Base-by-base conservation (phyloP, 2,113 vertebrate species). In the Nasalis larvatus region DNA sequence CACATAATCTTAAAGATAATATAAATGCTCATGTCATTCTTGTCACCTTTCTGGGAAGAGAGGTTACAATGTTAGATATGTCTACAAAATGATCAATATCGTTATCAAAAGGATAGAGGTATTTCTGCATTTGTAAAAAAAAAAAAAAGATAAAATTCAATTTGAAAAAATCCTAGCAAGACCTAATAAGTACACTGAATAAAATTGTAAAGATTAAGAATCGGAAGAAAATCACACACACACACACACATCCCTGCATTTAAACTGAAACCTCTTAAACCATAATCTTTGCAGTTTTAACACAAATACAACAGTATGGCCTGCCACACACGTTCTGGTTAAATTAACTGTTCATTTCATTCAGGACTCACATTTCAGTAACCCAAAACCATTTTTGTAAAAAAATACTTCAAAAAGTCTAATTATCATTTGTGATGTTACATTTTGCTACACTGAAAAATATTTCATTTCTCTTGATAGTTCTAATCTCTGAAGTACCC, bases 331-430 rank as follows among this genome's bases (percentile, higher is more conserved):
- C 21, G 9, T 63, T 88, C 30, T 73, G 20, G 30, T 45, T 92
- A 84, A 86, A 76, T 78, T 78, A 40, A 94, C 20, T 30, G 3
- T 66, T 13, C 35, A 23, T 80, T 92, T 78, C 11, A 69, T 37
- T 93, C 86, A 81, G 35, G 7, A 74, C 8, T 78, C 66, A 66
- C 27, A 45, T 56, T 54, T 92, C 35, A 49, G 42, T 21, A 89
- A 32, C 8, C 1, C 10, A 66, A 5, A 21, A 21, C 6, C 10
- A 85, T 14, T 63, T 5, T 45, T 32, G 21, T 45, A 42, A 42
- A 69, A 78, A 95, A 91, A 35, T 13, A n/a, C 71, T 86, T 86
- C 40, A 32, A 54, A 88, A 27, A 27, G 13, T 30, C 45, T 83
- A 90, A 85, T 90, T 80, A 66, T 3, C 71, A 10, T 81, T 89